Percentiles rank a stretch among this genome's conserved stretches.
phyloP scores from a whole-genome alignment of 2,888 invertebrate species.

The Nymphalis urticae region DNA sequence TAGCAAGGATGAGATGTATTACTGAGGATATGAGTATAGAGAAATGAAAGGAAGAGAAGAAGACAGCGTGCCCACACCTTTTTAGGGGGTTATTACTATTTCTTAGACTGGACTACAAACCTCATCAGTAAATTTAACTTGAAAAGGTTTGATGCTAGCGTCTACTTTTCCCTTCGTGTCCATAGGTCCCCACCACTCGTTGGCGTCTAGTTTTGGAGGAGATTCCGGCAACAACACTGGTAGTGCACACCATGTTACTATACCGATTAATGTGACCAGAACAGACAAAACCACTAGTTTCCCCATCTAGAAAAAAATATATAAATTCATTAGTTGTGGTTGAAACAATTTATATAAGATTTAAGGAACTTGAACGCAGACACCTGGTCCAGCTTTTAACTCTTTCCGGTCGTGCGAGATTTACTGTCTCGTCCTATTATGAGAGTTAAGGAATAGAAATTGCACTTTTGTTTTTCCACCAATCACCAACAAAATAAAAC shows the following conservation, averaged over 20 bases:
- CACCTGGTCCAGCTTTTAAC: no score
- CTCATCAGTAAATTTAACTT: constrained; percentile 65
- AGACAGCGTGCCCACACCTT: background rate
- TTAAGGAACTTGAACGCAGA: no score
- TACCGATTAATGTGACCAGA: constrained; percentile 8
- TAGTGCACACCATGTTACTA: constrained; percentile 21
- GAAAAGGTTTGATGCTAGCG: constrained; percentile 76
- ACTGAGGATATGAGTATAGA: background rate
- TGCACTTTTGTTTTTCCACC: no score
- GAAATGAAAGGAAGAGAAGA: background rate
- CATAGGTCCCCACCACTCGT: constrained; percentile 81
- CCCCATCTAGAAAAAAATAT: constrained; percentile 16
- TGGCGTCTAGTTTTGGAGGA: constrained; percentile 47
- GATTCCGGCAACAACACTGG: constrained; percentile 40
- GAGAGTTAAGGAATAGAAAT: no score
- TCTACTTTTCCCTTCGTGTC: constrained; percentile 65
- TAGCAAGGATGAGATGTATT: no score
- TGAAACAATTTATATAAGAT: no score
- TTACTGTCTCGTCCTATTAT: no score
- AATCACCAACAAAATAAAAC: no score
- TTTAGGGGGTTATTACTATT: background rate
- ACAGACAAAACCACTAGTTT: constrained; percentile 10
- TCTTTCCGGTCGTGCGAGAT: no score
- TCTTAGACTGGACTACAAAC: constrained; percentile 13
- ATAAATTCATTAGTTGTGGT: no score